These are phyloP conservation scores for Toxotes lorentzi DNA, from an alignment of 2,797 vertebrate genomes.

Conservation along the genomic window DNA sequence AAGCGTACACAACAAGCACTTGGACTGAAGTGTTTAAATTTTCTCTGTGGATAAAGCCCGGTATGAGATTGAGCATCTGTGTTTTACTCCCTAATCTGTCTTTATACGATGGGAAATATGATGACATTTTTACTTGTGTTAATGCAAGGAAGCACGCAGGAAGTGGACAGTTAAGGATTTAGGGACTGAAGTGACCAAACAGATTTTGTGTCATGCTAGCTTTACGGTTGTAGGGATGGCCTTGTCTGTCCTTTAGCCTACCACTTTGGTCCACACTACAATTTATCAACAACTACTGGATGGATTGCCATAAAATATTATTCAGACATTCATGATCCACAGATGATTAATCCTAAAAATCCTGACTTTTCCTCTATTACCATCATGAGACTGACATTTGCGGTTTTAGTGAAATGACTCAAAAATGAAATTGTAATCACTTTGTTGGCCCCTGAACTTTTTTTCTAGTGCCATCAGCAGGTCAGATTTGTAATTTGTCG, in stretches of 20 bases:
- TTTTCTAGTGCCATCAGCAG: no score
- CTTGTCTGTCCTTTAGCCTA: neutral
- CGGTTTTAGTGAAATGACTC: neutral
- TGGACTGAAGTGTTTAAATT: conserved; percentile 35
- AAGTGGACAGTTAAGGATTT: neutral
- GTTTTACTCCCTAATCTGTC: conserved; percentile 18
- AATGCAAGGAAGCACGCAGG: neutral
- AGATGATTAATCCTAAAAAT: neutral
- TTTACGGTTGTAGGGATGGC: neutral
- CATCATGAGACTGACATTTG: neutral
- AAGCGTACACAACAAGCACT: conserved; percentile 35
- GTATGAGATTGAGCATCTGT: conserved; percentile 19
- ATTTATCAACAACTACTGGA: neutral
- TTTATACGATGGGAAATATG: neutral
- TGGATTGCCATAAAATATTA: neutral
- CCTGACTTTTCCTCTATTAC: neutral
- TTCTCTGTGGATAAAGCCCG: conserved; percentile 13
- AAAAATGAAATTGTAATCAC: neutral
- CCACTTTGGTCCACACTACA: neutral
- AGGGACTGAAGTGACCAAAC: conserved; percentile 11
- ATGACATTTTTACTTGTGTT: conserved; percentile 4
- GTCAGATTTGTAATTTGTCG: no score
- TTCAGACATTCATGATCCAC: neutral
- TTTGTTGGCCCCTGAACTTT: neutral
- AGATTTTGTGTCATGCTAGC: neutral